Evolutionary conservation across 2,113 vertebrate genomes (phyloP), one percentile per base, ranked within the genome.

Genomic region (Rhinopomastus cyanomelas): DNA sequence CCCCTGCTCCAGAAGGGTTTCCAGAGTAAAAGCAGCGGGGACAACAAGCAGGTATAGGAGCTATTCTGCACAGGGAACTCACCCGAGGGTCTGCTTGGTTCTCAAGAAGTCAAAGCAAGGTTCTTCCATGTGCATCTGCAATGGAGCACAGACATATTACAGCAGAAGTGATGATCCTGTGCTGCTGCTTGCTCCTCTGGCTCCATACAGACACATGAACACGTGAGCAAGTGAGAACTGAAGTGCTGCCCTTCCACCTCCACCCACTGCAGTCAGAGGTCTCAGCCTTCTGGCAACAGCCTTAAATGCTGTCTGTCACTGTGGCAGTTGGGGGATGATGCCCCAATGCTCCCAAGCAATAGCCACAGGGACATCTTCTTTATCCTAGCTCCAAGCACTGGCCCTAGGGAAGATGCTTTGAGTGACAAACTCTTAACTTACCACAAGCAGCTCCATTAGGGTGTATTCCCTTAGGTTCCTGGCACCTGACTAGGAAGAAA

Each of bases 71-170:
- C 49, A 16, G 4, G 1, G 9, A 73, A 96, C 98, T 98, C 93
- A 99, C 99, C 99, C 99, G 1, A 99, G 97, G 6, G 98, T 99
- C 97, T 99, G 98, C 95, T 99, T 99, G 30, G 99, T 99, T 95
- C 99, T 97, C 78, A 99, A 98, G 95, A 99, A 99, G 96, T 99
- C 98, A 78, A 99, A 99, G 94, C 99, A 99, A 13, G 99, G 99
- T 90, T 99, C 99, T 88, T 99, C 99, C 99, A 99, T 99, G 97
- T 99, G 99, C 98, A 99, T 99, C 99, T 99, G 97, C 55, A 96
- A 97, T 10, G 13, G 72, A 96, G 84, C 76, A 94, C 29, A 84
- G 15, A 53, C 2, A 20, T 8, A 27, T 78, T 77, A 67, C 37
- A 90, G 84, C 25, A 44, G 69, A 12, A 16, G 22, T 2, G 8